These are phyloP conservation scores for Theonella swinhoei DNA, from an alignment of 37 sponge, comb jelly and placozoan genomes.

Conservation along the genomic window DNA sequence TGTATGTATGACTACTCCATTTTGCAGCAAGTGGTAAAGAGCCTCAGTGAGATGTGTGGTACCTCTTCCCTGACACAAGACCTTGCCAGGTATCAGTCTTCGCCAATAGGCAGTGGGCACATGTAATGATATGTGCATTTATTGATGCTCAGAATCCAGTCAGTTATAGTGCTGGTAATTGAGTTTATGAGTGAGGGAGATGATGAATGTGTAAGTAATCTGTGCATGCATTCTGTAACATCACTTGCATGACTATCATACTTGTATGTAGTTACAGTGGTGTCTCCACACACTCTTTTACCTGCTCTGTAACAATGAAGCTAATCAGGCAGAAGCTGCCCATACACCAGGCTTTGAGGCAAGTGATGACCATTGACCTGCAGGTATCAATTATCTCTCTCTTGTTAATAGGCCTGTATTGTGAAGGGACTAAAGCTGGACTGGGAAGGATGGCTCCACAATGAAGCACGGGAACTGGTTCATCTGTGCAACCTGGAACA, in stretches of 20 bases:
- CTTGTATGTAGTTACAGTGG: slow-evolving; percentile 46
- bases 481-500: background rate
- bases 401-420: slow-evolving; percentile 34
- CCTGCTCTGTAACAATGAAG: slow-evolving; percentile 17
- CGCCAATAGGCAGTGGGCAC: background rate
- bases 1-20: no score
- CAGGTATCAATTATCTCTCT: no score
- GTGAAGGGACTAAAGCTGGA: slow-evolving; percentile 7
- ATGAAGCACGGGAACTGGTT: slow-evolving; percentile 30
- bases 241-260: no score
- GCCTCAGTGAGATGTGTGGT: slow-evolving; percentile 37
- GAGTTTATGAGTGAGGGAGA: slow-evolving; percentile 5
- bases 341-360: slow-evolving; percentile 22
- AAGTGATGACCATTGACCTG: background rate
- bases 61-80: slow-evolving; percentile 15
- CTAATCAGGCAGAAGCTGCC: slow-evolving; percentile 22
- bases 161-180: background rate
- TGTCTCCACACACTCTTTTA: slow-evolving; percentile 42
- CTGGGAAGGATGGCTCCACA: slow-evolving; percentile 51
- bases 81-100: slow-evolving; percentile 13
- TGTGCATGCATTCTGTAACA: no score
- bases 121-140: background rate
- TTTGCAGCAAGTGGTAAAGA: slow-evolving; percentile 41
- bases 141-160: background rate
- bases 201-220: background rate